Evolutionary conservation across 2,113 vertebrate species (phyloP), one percentile per base, ranked within the genome.

Genomic region (Cryptoleucopteryx plumbea): DNA sequence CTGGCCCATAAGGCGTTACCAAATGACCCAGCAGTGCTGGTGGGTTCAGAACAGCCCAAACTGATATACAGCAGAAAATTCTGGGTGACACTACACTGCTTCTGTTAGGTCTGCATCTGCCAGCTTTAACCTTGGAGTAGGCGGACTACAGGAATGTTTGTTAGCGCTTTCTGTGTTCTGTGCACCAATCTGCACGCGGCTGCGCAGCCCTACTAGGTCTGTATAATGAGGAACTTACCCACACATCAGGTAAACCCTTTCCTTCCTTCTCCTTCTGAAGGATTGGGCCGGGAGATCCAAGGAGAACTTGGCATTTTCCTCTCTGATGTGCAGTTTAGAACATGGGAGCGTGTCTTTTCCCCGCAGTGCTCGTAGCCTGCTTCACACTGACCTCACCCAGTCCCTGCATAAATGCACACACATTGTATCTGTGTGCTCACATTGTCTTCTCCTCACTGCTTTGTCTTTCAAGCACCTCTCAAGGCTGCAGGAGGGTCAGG

Each of bases 261-360:
- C 58, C 50, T 74, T 68, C 56, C 25, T 75, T 13, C 47, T 78
- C 29, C 21, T 88, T 34, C 45, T 31, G 45, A 82, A 82, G 84
- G 61, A 55, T 4, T 53, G 68, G 31, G 38, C 6, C 4, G 10
- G 7, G 36, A 59, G 20, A 71, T 94, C 40, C 22, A 27, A 65
- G 79, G 40, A 84, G 25, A 63, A 6, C 16, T 23, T 1, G 9
- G 8, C 22, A 7, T 47, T 77, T 88, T 42, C 34, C 40, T 14
- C 5, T 48, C 36, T 73, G 68, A 52, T 42, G 12, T 40, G 48
- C 66, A 40, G 19, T 77, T 59, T 6, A 17, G 71, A 40, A 47
- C 11, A 1, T n/a, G 42, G 68, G 68, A 86, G 20, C 23, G 3
- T 2, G 15, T 1, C 2, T 2, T 55, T 70, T 50, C 20, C 34